These are phyloP conservation scores for Schizotus pectinicornis DNA, from an alignment of 2,888 invertebrate species.

Conservation along the genomic window DNA sequence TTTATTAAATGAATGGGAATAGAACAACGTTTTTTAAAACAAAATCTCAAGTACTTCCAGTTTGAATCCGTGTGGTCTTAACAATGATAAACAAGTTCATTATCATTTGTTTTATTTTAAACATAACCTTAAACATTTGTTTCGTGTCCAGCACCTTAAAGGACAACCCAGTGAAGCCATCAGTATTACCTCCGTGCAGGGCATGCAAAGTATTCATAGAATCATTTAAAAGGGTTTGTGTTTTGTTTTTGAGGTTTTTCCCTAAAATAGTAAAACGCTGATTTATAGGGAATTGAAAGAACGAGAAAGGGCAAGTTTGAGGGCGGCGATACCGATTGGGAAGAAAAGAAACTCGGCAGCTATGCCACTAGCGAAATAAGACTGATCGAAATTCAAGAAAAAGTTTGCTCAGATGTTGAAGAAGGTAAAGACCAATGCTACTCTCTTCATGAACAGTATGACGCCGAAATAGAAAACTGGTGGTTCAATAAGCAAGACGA, in stretches of 20 bases:
- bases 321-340: constrained; percentile 94
- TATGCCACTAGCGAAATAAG: constrained; percentile 89
- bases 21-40: background rate
- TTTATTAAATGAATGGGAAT: background rate
- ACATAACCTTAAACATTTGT: constrained; percentile 25
- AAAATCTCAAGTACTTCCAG: background rate
- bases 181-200: constrained; percentile 73
- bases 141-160: constrained; percentile 8
- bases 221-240: constrained; percentile 70
- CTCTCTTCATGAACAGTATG: constrained; percentile 81
- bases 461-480: constrained; percentile 85
- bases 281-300: constrained; percentile 72
- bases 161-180: constrained; percentile 8
- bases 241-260: background rate
- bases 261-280: background rate
- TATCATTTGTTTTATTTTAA: constrained; percentile 9
- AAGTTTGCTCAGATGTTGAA: constrained; percentile 77
- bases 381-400: constrained; percentile 89
- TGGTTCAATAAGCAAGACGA: constrained; percentile 72
- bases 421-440: constrained; percentile 83
- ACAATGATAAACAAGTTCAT: constrained; percentile 9
- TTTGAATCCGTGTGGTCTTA: constrained; percentile 3
- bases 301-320: constrained; percentile 89
- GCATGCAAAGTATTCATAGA: constrained; percentile 76
- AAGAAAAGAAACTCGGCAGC: constrained; percentile 82